Evolutionary conservation across 2,113 vertebrate genomes (phyloP), one percentile per base, ranked within the genome.

Genomic region (Chinchilla lanigera): DNA sequence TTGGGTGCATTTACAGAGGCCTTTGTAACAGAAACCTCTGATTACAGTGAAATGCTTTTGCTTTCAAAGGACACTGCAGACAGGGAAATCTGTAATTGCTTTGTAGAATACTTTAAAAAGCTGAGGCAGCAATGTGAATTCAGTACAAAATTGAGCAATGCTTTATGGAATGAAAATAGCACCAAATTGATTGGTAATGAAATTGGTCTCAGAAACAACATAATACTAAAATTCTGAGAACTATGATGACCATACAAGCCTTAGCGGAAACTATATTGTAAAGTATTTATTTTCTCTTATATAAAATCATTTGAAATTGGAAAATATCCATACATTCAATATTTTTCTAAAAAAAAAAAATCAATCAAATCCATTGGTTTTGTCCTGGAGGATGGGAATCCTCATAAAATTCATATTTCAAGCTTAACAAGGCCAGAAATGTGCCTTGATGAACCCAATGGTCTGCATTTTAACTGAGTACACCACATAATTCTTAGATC

Each of bases 71-170:
- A 50, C 81, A 93, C 83, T 87, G 69, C 50, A 97, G 97, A 93
- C 89, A 90, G 28, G 47, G 89, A 97, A 96, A 96, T 86, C 97
- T 67, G 86, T 98, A 98, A 97, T 96, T 98, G 95, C 89, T 97
- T 97, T 97, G 77, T 71, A 96, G 86, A 96, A 60, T 35, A 95
- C 84, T 78, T 97, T 86, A 97, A 97, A 98, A 9, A 6, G 86
- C 92, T 97, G 86, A 98, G 71, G 14, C 89, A 97, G 93, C 33
- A 38, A 2, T 69, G 35, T 93, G 47, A 98, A 97, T 97, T 97
- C 92, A 85, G n/a, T 80, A 88, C 60, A 81, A 98, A 98, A 54
- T 63, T 96, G 82, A 96, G 97, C 93, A 98, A 96, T 93, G 19
- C 81, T 90, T 89, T 94, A 26, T 52, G 14, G 24, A 89, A 81